Evolutionary conservation across 1,140 invertebrate species (phyloP), one percentile per base, ranked within the genome.

Genomic region (Pseudoatta argentina): DNA sequence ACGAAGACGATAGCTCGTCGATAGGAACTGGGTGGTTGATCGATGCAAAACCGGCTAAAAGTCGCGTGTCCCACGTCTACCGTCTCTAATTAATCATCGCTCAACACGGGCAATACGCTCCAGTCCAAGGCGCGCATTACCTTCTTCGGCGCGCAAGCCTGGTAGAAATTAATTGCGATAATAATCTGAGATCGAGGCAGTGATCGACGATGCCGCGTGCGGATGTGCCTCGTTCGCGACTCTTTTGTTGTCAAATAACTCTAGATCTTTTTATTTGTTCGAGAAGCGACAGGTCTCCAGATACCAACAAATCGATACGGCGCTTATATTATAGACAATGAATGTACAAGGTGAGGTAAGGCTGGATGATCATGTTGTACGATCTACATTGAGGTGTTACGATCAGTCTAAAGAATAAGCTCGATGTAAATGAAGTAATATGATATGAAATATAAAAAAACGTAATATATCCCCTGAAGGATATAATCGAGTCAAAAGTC

Each of bases 81-180:
- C 85, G 85, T 63, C 86, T 87, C 86, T 91, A 92, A 92, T 93
- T 93, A 92, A 93, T 92, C 91, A 92, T 87, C 85, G 67, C 76
- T 67, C 91, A 91, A 92, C 92, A 91, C 91, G 79, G 87, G 88
- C 90, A 88, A 91, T 87, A 73, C 59, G 75, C 87, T 61, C 82
- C 69, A 51, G 69, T 87, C 57, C 79, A 39, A 85, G 78, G 57
- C 88, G 91, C 89, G 87, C 83, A 86, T 90, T 91, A 89, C 89
- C 86, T 91, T 88, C 90, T 88, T 81, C 69, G 67, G 71, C 77
- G 87, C 89, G 89, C 89, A 82, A 92, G 55, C 55, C n/a, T 48
- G 85, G 48, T 79, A 72, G 85, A 90, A 91, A 92, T 92, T 91
- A 92, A 92, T 92, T 87, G 92, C 89, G 86, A 91, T 91, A 92